Conservation (phyloP, 2,797 vertebrate species). For the Schizopygopsis pylzovi region DNA sequence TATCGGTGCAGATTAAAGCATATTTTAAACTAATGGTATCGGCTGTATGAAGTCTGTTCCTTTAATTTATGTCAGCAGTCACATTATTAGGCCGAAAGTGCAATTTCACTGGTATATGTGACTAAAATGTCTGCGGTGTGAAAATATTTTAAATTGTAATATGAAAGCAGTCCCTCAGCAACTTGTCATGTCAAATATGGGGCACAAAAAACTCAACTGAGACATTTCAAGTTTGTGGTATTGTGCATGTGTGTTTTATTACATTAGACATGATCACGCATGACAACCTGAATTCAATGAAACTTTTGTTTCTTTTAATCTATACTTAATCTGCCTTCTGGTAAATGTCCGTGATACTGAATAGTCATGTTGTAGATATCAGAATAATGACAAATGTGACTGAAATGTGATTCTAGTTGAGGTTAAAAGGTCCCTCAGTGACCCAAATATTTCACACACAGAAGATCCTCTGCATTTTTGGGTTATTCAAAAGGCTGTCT, state of each 20-base stretch:
- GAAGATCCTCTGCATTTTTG: background rate
- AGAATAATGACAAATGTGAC: background rate
- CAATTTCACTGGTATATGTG: background rate
- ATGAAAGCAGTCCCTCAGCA: background rate
- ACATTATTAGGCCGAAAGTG: rapidly evolving
- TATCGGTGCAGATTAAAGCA: background rate
- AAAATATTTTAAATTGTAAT: background rate
- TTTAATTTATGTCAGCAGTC: background rate
- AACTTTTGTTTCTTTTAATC: too few relatives aligned
- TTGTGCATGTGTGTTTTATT: background rate
- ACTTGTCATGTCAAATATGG: background rate
- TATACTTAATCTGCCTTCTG: too few relatives aligned
- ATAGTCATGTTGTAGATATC: background rate
- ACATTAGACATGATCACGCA: background rate
- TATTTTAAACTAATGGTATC: too few relatives aligned
- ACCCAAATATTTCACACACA: background rate
- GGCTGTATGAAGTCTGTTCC: background rate
- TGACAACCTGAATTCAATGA: background rate
- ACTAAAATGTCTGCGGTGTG: background rate
- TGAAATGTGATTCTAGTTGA: background rate
- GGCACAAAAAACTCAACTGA: background rate
- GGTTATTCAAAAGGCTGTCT: background rate
- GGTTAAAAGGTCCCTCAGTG: background rate
- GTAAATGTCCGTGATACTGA: background rate
- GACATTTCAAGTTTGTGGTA: background rate